Conservation (phyloP, 2,113 vertebrate genomes). For the Morone saxatilis region DNA sequence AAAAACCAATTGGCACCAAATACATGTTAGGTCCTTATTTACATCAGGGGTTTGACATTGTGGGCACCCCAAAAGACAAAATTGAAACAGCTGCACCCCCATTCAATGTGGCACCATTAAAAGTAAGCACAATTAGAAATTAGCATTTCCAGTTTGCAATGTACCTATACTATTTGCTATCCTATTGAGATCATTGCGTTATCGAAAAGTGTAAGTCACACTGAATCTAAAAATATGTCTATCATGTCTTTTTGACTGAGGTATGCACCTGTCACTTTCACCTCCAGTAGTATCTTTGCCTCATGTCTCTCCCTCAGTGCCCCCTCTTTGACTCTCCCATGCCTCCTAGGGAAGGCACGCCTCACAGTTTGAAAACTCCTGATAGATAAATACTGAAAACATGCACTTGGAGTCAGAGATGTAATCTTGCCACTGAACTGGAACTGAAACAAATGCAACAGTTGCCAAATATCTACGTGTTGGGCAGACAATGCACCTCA, state of each 20-base stretch:
- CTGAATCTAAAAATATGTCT: neutral
- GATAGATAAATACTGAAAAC: slow-evolving; percentile 19
- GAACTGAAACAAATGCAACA: slow-evolving; percentile 25
- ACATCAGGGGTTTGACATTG: neutral
- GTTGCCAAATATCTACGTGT: slow-evolving; percentile 7
- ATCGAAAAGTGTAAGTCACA: neutral
- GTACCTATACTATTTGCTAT: neutral
- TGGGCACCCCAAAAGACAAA: neutral
- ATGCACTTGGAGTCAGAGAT: slow-evolving; percentile 5
- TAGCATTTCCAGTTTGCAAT: neutral
- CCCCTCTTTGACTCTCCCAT: neutral
- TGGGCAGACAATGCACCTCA: slow-evolving; percentile 1
- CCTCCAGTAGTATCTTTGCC: neutral
- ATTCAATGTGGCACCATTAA: neutral
- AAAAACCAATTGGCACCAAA: neutral
- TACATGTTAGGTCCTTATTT: neutral
- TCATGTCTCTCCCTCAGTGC: neutral
- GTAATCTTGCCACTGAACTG: slow-evolving; percentile 11
- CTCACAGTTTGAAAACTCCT: slow-evolving; percentile 1
- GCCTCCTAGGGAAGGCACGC: neutral
- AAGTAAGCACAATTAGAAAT: neutral
- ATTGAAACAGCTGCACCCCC: neutral
- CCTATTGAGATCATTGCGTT: neutral
- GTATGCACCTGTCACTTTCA: neutral
- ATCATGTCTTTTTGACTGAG: neutral